Evolutionary conservation across 2,888 invertebrate species (phyloP).

Genomic region (Cosmia pyralina): DNA sequence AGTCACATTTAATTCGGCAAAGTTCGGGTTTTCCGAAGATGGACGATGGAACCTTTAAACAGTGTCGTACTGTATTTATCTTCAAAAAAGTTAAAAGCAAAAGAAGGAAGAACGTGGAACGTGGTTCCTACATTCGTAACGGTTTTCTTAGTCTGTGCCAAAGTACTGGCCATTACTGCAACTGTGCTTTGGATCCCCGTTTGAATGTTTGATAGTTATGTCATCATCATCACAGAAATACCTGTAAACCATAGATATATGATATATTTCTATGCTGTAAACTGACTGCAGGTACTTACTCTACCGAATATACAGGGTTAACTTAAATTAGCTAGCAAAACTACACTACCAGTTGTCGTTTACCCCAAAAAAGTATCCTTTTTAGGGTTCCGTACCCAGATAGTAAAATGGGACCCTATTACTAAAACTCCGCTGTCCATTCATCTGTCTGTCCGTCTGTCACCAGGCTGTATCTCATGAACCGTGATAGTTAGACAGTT

Average conservation of each 20-base stretch:
- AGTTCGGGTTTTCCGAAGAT: no score
- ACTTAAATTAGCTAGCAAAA: not conserved
- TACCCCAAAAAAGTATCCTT: not conserved
- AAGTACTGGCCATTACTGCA: conserved; percentile 38
- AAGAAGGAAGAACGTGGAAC: not conserved
- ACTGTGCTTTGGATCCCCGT: conserved; percentile 32
- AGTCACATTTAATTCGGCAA: no score
- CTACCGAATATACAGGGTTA: not conserved
- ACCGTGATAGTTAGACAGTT: no score
- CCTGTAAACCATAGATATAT: no score
- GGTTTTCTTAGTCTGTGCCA: conserved; percentile 29
- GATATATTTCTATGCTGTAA: no score
- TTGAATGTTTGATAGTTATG: conserved; percentile 21
- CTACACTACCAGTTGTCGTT: not conserved
- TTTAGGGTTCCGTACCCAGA: no score
- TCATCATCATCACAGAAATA: conserved; percentile 16
- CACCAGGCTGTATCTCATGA: no score
- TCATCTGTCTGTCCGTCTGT: no score
- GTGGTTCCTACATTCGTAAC: conserved; percentile 14
- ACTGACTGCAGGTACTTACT: no score
- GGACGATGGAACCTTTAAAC: no score
- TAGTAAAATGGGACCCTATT: no score
- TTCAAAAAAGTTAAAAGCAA: not conserved
- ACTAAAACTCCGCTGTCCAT: no score
- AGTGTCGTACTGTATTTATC: not conserved